A percentile compares a stretch with the other conserved stretches of the same genome.
Evolutionary conservation across 2,888 invertebrate species (phyloP).

Genomic region (Autographa pulchrina): DNA sequence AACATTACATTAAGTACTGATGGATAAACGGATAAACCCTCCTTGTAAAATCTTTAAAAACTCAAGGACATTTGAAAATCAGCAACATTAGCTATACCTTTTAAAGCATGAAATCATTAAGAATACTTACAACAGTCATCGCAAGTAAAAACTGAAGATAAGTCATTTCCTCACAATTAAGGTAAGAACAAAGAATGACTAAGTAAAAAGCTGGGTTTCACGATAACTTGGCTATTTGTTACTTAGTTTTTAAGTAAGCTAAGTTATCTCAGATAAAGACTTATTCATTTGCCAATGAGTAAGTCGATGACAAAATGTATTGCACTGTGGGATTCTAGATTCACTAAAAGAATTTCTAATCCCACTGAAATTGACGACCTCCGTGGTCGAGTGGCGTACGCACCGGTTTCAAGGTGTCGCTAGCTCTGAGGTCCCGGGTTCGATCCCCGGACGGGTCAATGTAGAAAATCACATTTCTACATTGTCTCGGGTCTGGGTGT

Average conservation of each 20-base stretch:
- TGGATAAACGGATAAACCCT: no score
- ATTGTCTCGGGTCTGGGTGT: no score
- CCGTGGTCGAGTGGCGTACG: no score
- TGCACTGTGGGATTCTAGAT: background rate
- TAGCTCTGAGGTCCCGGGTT: no score
- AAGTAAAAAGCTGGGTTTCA: conserved; percentile 21
- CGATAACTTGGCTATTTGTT: background rate
- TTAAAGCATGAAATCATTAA: conserved; percentile 13
- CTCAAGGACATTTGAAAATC: background rate
- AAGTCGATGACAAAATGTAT: background rate
- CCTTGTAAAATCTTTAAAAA: background rate
- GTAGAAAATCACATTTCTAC: no score
- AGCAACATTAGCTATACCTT: background rate
- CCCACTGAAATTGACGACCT: no score
- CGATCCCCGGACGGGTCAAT: no score
- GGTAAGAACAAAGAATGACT: conserved; percentile 22
- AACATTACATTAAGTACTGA: no score
- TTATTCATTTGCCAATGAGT: background rate
- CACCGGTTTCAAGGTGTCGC: no score
- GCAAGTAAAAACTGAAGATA: conserved; percentile 42
- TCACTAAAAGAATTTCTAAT: no score
- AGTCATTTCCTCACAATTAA: conserved; percentile 29
- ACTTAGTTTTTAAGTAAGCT: background rate
- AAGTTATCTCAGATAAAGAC: background rate
- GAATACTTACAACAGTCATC: conserved; percentile 16